Evolutionary conservation across 2,888 invertebrate species (phyloP), one percentile per base, ranked within the genome.

Genomic region (Isotomurus palustris): DNA sequence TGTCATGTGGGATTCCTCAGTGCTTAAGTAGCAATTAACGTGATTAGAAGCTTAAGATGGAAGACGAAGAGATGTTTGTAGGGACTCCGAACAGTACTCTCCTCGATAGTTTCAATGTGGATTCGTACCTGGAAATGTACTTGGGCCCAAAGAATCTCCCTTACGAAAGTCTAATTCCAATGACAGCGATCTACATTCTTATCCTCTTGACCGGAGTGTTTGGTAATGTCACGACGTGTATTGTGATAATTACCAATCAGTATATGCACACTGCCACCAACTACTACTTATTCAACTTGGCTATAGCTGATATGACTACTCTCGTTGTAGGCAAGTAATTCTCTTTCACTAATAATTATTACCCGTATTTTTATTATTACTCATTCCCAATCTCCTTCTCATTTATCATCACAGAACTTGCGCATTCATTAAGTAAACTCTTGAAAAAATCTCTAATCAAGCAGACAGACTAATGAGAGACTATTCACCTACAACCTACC

Each of bases 251-350:
- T 19, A 67, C 69, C 36, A 72, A 73, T 50, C 71, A 71, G 51
- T 73, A 73, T 62, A 74, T 74, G 74, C 71, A 72, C 56, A 73
- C 72, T 2, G 72, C 74, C 8, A 74, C 74, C 36, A 74, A 74
- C 53, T 72, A 73, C 38, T 65, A 74, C 58, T 68, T 74, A 14
- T 73, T 73, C 66, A 74, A 74, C 58, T 58, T 74, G 32, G 73
- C 73, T 14, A 65, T 74, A 22, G 71, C 74, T 4, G 74, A 74
- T 56, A 70, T 74, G 66, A 67, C 74, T 29, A 74, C 73, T 1
- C 62, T 74, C n/a, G 61, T 73, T 24, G 67, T 71, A 14, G 74
- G 74, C 74, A 66, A 73, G 73, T 71, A 35, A 10, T 3, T 17
- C 8, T 17, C 19, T 14, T 40, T n/a, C n/a, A n/a, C n/a, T n/a